Percentiles rank a stretch among this genome's conserved stretches.
phyloP scores from a whole-genome alignment of 2,113 vertebrate genomes.

The Clupea harengus region DNA sequence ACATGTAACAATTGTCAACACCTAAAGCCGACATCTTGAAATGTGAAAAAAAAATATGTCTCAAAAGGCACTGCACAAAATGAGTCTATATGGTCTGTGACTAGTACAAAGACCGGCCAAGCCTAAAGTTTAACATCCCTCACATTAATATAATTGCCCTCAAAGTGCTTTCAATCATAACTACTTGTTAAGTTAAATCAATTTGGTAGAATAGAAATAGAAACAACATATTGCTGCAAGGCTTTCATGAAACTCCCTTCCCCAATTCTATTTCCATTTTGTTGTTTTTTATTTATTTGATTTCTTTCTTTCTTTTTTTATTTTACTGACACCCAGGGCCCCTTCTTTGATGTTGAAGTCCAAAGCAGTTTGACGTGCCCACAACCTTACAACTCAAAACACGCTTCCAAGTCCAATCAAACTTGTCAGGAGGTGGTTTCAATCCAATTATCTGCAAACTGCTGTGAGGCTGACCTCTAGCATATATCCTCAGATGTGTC shows the following conservation, averaged over 20 bases:
- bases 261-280: background rate
- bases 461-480: constrained; percentile 27
- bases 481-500: constrained; percentile 11
- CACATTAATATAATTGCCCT: background rate
- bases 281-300: background rate
- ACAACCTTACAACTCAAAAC: constrained; percentile 24
- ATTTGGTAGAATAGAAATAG: background rate
- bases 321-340: constrained; percentile 9
- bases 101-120: too few relatives aligned
- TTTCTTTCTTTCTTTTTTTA: background rate
- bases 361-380: constrained; percentile 24
- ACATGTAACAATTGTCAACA: background rate
- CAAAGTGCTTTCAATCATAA: background rate
- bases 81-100: background rate
- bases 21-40: background rate
- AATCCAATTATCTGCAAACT: constrained; percentile 33
- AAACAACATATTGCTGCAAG: background rate
- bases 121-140: background rate
- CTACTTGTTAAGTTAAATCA: background rate
- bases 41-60: too few relatives aligned
- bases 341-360: constrained; percentile 17
- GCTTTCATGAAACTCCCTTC: background rate
- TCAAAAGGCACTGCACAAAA: background rate
- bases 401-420: constrained; percentile 36
- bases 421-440: constrained; percentile 36